These are phyloP conservation scores for Equus quagga DNA, from an alignment of 2,113 vertebrate species.

Conservation along the genomic window DNA sequence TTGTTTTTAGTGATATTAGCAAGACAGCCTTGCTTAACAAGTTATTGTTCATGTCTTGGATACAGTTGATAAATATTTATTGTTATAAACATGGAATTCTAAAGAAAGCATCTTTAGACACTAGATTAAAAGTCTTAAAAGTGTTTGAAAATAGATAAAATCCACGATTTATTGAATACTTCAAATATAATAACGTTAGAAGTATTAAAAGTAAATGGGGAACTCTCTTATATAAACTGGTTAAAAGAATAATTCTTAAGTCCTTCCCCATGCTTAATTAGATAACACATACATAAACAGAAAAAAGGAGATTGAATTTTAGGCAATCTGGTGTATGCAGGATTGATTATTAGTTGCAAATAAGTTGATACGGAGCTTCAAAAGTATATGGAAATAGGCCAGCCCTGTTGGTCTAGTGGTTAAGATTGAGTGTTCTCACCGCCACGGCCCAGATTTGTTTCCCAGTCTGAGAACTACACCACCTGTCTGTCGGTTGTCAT, in stretches of 20 bases:
- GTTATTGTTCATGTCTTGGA: background rate
- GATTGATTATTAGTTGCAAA: background rate
- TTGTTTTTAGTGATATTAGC: background rate
- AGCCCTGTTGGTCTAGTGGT: too few species aligned
- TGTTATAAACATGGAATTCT: background rate
- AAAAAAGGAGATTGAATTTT: background rate
- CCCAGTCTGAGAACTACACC: too few species aligned
- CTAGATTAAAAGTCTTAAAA: background rate
- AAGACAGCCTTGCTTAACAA: background rate
- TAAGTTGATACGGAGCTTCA: background rate
- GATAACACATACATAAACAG: background rate
- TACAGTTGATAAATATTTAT: conserved; percentile 25
- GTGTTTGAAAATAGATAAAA: background rate
- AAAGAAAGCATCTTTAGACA: background rate
- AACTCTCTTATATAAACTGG: background rate
- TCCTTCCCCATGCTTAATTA: background rate
- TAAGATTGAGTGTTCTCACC: too few species aligned
- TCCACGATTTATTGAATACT: background rate
- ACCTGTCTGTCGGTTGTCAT: too few species aligned
- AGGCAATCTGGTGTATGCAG: background rate
- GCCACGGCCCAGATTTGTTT: too few species aligned
- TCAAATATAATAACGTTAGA: background rate
- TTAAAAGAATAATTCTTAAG: background rate
- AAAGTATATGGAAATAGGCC: background rate
- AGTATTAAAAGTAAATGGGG: background rate